These are phyloP conservation scores for Mayetiola destructor DNA, from an alignment of 2,888 invertebrate species.

Conservation along the genomic window DNA sequence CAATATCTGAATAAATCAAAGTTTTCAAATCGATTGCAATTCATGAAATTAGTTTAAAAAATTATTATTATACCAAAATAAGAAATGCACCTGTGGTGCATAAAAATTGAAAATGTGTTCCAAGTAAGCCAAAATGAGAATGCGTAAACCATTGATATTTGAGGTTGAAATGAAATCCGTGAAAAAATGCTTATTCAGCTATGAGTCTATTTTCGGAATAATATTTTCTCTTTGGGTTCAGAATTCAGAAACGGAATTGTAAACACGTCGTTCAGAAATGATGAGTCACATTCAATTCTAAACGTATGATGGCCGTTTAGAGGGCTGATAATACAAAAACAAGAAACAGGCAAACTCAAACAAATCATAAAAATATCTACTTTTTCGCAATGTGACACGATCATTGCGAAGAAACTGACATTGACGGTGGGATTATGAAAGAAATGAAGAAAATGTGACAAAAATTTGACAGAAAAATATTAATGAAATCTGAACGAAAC, in stretches of 20 bases:
- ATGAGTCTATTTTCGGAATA: neutral
- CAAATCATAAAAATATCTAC: neutral
- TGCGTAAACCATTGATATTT: too few species aligned
- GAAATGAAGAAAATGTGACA: slow-evolving; percentile 1
- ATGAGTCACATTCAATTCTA: neutral
- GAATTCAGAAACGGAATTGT: neutral
- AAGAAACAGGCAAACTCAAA: too few species aligned
- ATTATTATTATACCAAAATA: too few species aligned
- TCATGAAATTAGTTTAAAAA: too few species aligned
- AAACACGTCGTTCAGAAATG: neutral
- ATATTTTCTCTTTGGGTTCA: neutral
- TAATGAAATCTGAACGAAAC: slow-evolving; percentile 2
- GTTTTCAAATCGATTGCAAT: too few species aligned
- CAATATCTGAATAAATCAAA: too few species aligned
- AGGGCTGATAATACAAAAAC: neutral
- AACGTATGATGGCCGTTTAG: neutral
- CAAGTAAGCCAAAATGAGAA: too few species aligned
- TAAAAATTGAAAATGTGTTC: too few species aligned
- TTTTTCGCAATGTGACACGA: neutral
- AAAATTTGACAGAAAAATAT: slow-evolving; percentile 1
- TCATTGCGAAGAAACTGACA: neutral
- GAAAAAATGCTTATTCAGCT: neutral
- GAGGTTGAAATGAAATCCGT: slow-evolving; percentile 6
- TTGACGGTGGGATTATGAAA: neutral
- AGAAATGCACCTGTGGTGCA: too few species aligned